A percentile compares a stretch with the other conserved stretches of the same genome.
Evolutionary conservation across 2,888 invertebrate genomes (phyloP).

Genomic region (Anaspis maculata): DNA sequence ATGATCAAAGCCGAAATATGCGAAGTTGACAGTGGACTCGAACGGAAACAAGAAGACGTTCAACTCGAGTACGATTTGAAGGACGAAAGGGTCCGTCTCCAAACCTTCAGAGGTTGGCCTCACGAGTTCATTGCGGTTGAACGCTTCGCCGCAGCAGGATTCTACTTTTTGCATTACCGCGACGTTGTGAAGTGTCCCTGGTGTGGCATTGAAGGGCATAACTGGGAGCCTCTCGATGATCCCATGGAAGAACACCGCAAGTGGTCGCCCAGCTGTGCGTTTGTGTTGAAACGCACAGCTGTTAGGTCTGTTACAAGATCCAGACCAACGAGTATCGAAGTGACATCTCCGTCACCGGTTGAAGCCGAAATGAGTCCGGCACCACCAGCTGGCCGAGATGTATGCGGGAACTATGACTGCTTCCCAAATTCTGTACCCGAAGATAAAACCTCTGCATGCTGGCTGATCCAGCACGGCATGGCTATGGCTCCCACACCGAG

Average conservation of each 20-base stretch:
- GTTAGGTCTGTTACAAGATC: constrained; percentile 27
- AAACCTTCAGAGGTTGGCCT: constrained; percentile 64
- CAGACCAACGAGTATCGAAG: too few relatives aligned
- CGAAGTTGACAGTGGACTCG: constrained; percentile 28
- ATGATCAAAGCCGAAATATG: constrained; percentile 2
- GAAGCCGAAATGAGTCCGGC: too few relatives aligned
- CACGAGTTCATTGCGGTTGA: constrained; percentile 50
- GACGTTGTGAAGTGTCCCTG: constrained; percentile 66
- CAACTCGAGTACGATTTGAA: constrained; percentile 26
- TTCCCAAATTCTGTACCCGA: constrained; percentile 38
- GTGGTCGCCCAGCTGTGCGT: constrained; percentile 75
- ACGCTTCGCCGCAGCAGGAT: constrained; percentile 69
- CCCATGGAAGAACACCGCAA: constrained; percentile 71
- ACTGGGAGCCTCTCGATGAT: constrained; percentile 76
- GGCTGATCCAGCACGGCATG: constrained; percentile 24
- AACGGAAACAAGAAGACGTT: constrained; percentile 7
- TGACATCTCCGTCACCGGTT: too few relatives aligned
- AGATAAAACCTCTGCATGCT: constrained; percentile 27
- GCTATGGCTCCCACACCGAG: constrained; percentile 28
- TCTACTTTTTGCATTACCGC: constrained; percentile 51
- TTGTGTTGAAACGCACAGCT: constrained; percentile 47
- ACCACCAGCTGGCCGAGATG: too few relatives aligned
- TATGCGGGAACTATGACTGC: constrained; percentile 30
- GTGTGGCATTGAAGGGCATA: constrained; percentile 69
- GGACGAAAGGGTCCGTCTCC: constrained; percentile 54